Evolutionary conservation across 2,888 invertebrate species (phyloP).

Genomic region (Molorchus minor): DNA sequence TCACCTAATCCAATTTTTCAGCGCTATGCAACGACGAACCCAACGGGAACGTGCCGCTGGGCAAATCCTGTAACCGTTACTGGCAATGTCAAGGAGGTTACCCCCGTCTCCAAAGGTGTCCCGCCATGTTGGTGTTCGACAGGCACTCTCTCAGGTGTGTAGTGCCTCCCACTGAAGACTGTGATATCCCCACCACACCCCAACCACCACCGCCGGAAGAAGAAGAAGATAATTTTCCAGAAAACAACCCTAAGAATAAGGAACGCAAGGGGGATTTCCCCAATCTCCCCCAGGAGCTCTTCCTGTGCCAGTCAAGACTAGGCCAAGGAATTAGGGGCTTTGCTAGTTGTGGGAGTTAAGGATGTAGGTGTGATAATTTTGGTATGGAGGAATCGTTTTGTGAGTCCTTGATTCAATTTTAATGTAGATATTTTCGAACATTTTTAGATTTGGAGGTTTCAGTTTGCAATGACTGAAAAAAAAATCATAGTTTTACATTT

Average conservation of each 20-base stretch:
- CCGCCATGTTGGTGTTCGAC: conserved; percentile 91
- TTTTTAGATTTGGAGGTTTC: too few relatives aligned
- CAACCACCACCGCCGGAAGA: conserved; percentile 71
- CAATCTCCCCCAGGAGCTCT: conserved; percentile 61
- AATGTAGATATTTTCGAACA: too few relatives aligned
- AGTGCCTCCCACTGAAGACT: conserved; percentile 89
- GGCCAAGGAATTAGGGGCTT: conserved; percentile 36
- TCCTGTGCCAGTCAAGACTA: conserved; percentile 55
- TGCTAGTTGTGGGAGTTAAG: not conserved
- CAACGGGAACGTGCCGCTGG: conserved; percentile 89
- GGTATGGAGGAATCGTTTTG: not conserved
- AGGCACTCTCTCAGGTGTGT: conserved; percentile 82
- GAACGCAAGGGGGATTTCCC: conserved; percentile 44
- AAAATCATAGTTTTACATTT: too few relatives aligned
- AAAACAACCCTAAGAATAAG: conserved; percentile 56
- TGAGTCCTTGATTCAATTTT: too few relatives aligned
- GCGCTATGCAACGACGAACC: conserved; percentile 91
- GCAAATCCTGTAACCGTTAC: conserved; percentile 92
- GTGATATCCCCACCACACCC: conserved; percentile 83
- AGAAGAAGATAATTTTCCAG: conserved; percentile 55
- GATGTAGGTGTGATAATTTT: conserved; percentile 9
- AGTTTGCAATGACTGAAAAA: too few relatives aligned
- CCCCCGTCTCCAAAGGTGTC: conserved; percentile 88
- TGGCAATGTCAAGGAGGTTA: conserved; percentile 96
- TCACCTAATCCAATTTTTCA: conserved; percentile 62